These are phyloP conservation scores for Petrophora chlorosata DNA, from an alignment of 2,888 invertebrate species.

Conservation along the genomic window DNA sequence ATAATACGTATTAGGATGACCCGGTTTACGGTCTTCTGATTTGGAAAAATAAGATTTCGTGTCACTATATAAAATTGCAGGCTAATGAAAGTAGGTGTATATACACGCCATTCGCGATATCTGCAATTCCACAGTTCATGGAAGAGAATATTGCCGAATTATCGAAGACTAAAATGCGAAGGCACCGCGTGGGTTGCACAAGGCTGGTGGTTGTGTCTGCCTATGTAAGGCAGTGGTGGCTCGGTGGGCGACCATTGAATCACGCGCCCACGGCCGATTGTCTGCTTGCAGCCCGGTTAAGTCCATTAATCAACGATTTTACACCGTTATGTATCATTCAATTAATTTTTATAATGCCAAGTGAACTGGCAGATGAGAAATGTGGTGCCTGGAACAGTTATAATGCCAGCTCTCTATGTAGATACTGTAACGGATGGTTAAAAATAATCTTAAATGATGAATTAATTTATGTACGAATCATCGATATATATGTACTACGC, in stretches of 20 bases:
- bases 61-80: too few species aligned
- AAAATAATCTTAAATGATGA: too few species aligned
- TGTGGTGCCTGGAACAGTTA: conserved; percentile 5
- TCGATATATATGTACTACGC: too few species aligned
- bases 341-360: conserved; percentile 26
- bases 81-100: too few species aligned
- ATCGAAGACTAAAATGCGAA: conserved; percentile 42
- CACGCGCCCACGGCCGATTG: conserved; percentile 67
- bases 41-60: too few species aligned
- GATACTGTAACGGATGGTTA: too few species aligned
- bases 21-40: too few species aligned
- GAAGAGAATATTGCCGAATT: conserved; percentile 35
- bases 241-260: conserved; percentile 60
- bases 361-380: conserved; percentile 3
- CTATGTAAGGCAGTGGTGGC: conserved; percentile 60
- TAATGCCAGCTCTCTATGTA: not conserved
- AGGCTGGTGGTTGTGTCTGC: conserved; percentile 43
- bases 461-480: too few species aligned
- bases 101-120: too few species aligned
- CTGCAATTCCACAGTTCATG: conserved; percentile 8
- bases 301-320: conserved; percentile 42
- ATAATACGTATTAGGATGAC: too few species aligned
- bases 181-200: conserved; percentile 60
- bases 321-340: conserved; percentile 37
- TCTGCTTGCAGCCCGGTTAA: conserved; percentile 58